Evolutionary conservation across 2,888 invertebrate genomes (phyloP).

Genomic region (Hydriomena furcata): DNA sequence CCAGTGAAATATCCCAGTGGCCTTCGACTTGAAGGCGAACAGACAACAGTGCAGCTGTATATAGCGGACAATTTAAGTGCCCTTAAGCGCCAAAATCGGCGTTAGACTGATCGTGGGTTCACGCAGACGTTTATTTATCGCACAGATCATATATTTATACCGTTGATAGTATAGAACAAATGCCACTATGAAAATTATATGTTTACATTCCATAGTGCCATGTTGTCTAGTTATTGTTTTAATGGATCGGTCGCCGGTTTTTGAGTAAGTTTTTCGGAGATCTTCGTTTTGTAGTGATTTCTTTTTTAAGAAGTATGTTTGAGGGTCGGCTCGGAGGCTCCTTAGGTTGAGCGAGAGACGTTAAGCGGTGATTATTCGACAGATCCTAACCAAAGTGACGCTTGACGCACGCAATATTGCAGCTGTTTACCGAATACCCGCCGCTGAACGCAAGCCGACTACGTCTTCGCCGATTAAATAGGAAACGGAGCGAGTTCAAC

Average conservation of each 20-base stretch:
- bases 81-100: constrained; percentile 1
- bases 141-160: constrained; percentile 35
- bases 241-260: constrained; percentile 20
- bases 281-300: constrained; percentile 14
- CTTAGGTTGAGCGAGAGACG: not conserved
- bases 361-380: not conserved
- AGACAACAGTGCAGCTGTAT: constrained; percentile 1
- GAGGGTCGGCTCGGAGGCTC: not conserved
- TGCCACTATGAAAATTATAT: constrained; percentile 76
- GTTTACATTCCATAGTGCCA: constrained; percentile 77
- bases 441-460: constrained; percentile 2
- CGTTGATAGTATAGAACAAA: constrained; percentile 35
- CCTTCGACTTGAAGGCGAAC: not conserved
- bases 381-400: not conserved
- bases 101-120: too few relatives aligned
- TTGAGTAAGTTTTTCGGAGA: constrained; percentile 16
- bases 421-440: not conserved
- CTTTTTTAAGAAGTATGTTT: constrained; percentile 15
- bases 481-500: constrained; percentile 12
- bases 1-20: not conserved
- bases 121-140: constrained; percentile 33
- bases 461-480: constrained; percentile 10
- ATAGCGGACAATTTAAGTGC: constrained; percentile 12
- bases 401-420: not conserved
- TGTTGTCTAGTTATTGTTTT: constrained; percentile 46